Evolutionary conservation across 2,888 invertebrate species (phyloP).

Genomic region (Idaea biselata): DNA sequence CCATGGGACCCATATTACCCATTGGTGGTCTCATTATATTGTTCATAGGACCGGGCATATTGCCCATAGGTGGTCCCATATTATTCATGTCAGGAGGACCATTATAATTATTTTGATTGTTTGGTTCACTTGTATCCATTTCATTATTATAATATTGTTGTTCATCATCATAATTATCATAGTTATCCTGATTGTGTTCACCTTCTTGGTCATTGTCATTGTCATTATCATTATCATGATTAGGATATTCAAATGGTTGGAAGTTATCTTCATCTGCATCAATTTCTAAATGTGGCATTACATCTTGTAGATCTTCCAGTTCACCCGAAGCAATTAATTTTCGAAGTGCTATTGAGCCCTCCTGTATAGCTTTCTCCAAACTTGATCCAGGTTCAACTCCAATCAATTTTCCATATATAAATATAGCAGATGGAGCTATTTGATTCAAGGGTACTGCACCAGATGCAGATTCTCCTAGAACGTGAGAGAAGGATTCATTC

Average conservation of each 20-base stretch:
- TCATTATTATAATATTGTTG: constrained; percentile 66
- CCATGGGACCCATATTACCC: constrained; percentile 29
- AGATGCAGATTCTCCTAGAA: constrained; percentile 87
- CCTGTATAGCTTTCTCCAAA: constrained; percentile 87
- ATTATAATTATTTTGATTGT: constrained; percentile 57
- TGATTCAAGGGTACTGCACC: constrained; percentile 89
- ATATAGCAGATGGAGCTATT: constrained; percentile 89
- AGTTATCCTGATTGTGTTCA: constrained; percentile 44
- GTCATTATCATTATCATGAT: constrained; percentile 50
- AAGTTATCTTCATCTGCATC: constrained; percentile 77
- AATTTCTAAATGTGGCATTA: constrained; percentile 85
- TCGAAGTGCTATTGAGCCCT: constrained; percentile 88
- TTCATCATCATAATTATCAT: constrained; percentile 51
- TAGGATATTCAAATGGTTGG: constrained; percentile 71
- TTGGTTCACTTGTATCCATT: constrained; percentile 57
- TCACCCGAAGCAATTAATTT: constrained; percentile 90
- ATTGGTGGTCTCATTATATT: constrained; percentile 37
- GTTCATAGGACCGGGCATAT: constrained; percentile 29
- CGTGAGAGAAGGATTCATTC: constrained; percentile 84
- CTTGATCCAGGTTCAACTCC: constrained; percentile 89
- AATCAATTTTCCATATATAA: constrained; percentile 91
- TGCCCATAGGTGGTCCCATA: constrained; percentile 28
- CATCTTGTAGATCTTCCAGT: constrained; percentile 89
- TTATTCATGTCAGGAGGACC: constrained; percentile 51
- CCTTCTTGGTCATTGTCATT: constrained; percentile 34